Conservation (phyloP, 2,113 vertebrate genomes). For the Abramis brama region DNA sequence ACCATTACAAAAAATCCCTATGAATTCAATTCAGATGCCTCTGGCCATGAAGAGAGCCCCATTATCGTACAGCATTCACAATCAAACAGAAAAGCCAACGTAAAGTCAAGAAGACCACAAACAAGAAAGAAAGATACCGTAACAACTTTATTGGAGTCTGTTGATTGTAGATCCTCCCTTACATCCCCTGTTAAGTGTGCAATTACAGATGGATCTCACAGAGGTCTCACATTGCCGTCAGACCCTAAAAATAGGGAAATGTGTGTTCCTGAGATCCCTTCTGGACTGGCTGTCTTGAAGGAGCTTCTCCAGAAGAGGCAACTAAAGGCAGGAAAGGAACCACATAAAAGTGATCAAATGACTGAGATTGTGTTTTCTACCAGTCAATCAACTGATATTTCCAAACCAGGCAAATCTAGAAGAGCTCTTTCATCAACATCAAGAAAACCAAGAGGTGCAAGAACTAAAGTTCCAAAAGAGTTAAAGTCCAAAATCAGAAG, state of each 20-base stretch:
- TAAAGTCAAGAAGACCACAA: conserved; percentile 74
- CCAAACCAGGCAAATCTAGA: conserved; percentile 76
- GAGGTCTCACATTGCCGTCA: conserved; percentile 29
- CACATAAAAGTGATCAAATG: conserved; percentile 68
- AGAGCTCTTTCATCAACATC: conserved; percentile 72
- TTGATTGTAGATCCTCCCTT: conserved; percentile 66
- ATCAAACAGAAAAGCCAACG: conserved; percentile 23
- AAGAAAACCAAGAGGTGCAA: conserved; percentile 82
- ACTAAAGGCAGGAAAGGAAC: conserved; percentile 72
- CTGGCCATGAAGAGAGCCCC: conserved; percentile 40
- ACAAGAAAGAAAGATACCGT: conserved; percentile 80
- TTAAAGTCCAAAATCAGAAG: conserved; percentile 76
- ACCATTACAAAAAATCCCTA: conserved; percentile 56
- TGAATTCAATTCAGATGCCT: conserved; percentile 63
- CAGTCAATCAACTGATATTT: conserved; percentile 68
- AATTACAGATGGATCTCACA: conserved; percentile 15
- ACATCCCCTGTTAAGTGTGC: conserved; percentile 25
- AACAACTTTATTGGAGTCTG: conserved; percentile 75
- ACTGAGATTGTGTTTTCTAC: conserved; percentile 65
- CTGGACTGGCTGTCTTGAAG: conserved; percentile 90
- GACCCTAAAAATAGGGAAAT: conserved; percentile 73
- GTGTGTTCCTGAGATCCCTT: conserved; percentile 80
- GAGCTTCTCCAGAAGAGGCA: conserved; percentile 92
- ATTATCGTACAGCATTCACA: conserved; percentile 45
- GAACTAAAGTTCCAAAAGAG: conserved; percentile 78